These are phyloP conservation scores for Seriola quinqueradiata DNA, from an alignment of 2,113 vertebrate genomes.

Conservation along the genomic window DNA sequence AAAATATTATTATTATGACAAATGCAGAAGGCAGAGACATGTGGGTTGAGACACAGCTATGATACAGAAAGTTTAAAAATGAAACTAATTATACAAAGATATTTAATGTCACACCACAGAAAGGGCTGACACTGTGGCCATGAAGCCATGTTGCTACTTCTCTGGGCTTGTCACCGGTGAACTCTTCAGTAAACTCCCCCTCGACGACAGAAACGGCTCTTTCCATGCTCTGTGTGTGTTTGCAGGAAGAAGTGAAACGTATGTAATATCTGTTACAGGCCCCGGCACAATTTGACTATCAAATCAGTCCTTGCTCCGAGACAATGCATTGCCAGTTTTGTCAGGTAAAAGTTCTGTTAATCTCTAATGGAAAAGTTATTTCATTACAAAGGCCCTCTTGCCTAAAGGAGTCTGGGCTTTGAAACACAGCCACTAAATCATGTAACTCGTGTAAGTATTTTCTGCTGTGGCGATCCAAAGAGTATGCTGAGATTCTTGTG, in stretches of 20 bases:
- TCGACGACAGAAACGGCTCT: background rate
- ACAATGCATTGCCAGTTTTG: conserved; percentile 47
- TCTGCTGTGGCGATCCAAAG: conserved; percentile 71
- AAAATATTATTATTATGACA: background rate
- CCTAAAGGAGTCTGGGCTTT: conserved; percentile 63
- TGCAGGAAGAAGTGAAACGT: conserved; percentile 21
- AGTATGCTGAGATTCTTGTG: conserved; percentile 80
- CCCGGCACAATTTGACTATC: conserved; percentile 57
- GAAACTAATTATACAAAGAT: background rate
- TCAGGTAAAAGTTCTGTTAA: conserved; percentile 42
- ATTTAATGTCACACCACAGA: background rate
- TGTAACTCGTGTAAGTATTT: conserved; percentile 79
- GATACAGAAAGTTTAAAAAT: background rate
- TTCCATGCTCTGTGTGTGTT: conserved; percentile 19
- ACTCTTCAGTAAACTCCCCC: background rate
- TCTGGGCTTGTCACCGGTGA: background rate
- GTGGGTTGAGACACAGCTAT: background rate
- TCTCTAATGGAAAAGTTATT: conserved; percentile 55
- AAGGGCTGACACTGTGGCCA: background rate
- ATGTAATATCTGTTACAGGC: conserved; percentile 13
- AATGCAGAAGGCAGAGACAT: background rate
- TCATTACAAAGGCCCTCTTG: conserved; percentile 44
- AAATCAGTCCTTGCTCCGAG: conserved; percentile 49
- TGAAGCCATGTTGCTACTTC: background rate
- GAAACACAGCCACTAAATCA: conserved; percentile 83